These are phyloP conservation scores for Apocrypta bakeri DNA, from an alignment of 1,140 invertebrate genomes.

Conservation along the genomic window DNA sequence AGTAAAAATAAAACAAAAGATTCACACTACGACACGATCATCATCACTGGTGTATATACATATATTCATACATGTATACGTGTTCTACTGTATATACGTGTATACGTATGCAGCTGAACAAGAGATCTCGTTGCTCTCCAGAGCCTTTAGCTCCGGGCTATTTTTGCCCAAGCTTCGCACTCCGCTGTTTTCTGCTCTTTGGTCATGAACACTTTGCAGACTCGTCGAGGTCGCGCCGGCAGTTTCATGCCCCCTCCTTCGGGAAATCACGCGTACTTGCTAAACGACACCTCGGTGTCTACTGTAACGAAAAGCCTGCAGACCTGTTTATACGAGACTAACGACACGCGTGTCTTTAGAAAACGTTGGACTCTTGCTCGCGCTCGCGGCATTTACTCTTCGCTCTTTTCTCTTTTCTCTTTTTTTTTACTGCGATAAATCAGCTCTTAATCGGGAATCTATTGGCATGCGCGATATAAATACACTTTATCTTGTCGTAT, in stretches of 20 bases:
- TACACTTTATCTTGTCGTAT: conserved; percentile 28
- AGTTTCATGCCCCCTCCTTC: conserved; percentile 51
- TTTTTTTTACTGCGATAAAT: background rate
- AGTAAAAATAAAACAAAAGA: background rate
- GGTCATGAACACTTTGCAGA: conserved; percentile 54
- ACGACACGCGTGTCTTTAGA: conserved; percentile 25
- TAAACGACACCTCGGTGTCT: conserved; percentile 16
- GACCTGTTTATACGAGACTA: conserved; percentile 14
- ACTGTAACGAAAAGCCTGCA: background rate
- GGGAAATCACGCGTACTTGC: conserved; percentile 36
- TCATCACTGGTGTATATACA: conserved; percentile 14
- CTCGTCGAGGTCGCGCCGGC: conserved; percentile 36
- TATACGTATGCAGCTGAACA: too few species aligned
- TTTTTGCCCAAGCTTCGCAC: background rate
- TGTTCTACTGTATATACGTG: background rate
- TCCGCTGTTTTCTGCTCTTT: background rate
- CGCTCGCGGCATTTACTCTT: background rate
- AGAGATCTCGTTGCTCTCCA: background rate
- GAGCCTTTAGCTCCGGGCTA: background rate
- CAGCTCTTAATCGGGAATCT: background rate
- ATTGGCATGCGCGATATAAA: background rate
- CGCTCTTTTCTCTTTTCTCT: background rate
- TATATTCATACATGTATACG: too few species aligned
- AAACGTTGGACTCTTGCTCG: background rate
- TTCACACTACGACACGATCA: conserved; percentile 29